phyloP scores from a whole-genome alignment of 2,113 vertebrate species.

The Benitochromis conjunctus region DNA sequence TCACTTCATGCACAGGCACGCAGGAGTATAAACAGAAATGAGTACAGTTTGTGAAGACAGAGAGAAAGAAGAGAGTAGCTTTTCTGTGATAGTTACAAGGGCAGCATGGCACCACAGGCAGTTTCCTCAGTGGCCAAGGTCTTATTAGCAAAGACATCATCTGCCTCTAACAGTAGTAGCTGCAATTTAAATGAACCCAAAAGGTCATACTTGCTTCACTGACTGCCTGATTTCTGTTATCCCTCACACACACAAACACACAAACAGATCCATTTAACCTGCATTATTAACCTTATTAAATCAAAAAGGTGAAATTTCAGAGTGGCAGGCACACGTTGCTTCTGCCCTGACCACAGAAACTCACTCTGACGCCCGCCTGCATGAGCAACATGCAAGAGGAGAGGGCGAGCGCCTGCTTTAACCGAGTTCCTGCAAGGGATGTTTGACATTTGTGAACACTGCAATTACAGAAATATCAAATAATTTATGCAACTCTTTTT shows the following conservation, averaged over 20 bases:
- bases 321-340: not conserved
- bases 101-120: conserved; percentile 15
- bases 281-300: not conserved
- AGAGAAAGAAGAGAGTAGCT: not conserved
- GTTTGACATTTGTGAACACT: not conserved
- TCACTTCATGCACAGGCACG: conserved; percentile 37
- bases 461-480: not conserved
- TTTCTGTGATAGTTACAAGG: conserved; percentile 18
- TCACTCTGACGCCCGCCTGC: not conserved
- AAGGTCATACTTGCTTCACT: conserved; percentile 54
- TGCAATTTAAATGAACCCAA: conserved; percentile 43
- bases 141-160: conserved; percentile 35
- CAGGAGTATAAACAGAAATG: not conserved
- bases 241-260: not conserved
- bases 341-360: not conserved
- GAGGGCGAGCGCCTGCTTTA: not conserved
- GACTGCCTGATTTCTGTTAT: not conserved
- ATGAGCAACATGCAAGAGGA: not conserved
- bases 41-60: conserved; percentile 3
- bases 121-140: not conserved
- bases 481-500: not conserved
- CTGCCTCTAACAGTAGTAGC: conserved; percentile 17
- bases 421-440: not conserved
- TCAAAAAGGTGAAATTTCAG: not conserved
- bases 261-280: not conserved